Conservation (phyloP, 2,113 vertebrate species). For the Xyliphius kryptos region DNA sequence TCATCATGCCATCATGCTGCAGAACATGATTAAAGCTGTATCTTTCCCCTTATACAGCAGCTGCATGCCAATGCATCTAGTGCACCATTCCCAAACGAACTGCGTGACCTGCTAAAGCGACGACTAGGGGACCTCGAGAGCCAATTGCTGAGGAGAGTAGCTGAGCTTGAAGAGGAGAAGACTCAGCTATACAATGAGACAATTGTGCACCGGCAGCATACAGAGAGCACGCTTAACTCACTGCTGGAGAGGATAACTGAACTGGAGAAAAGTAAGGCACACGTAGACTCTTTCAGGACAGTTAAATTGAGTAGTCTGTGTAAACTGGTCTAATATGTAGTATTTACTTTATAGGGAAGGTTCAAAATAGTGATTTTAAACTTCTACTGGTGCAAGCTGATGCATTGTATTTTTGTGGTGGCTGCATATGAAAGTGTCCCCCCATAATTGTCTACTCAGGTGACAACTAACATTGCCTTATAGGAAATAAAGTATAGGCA, state of each 20-base stretch:
- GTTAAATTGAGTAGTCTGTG: no score
- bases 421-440: no score
- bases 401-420: no score
- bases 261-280: slow-evolving; percentile 80
- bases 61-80: slow-evolving; percentile 72
- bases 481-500: no score
- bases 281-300: no score
- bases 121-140: slow-evolving; percentile 84
- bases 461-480: no score
- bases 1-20: neutral
- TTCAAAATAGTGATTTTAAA: no score
- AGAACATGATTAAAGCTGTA: slow-evolving; percentile 15
- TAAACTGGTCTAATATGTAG: no score
- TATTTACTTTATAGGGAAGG: no score
- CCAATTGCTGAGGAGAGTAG: slow-evolving; percentile 87
- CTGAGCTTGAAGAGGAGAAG: slow-evolving; percentile 92
- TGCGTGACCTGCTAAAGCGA: slow-evolving; percentile 83
- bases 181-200: slow-evolving; percentile 92
- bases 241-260: slow-evolving; percentile 89
- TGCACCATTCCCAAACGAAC: slow-evolving; percentile 68
- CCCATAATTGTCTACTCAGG: no score
- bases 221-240: slow-evolving; percentile 78
- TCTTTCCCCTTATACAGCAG: slow-evolving; percentile 64
- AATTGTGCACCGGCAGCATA: slow-evolving; percentile 83
- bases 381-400: no score